Evolutionary conservation across 2,113 vertebrate species (phyloP), one percentile per base, ranked within the genome.

Genomic region (Corvus hawaiiensis): DNA sequence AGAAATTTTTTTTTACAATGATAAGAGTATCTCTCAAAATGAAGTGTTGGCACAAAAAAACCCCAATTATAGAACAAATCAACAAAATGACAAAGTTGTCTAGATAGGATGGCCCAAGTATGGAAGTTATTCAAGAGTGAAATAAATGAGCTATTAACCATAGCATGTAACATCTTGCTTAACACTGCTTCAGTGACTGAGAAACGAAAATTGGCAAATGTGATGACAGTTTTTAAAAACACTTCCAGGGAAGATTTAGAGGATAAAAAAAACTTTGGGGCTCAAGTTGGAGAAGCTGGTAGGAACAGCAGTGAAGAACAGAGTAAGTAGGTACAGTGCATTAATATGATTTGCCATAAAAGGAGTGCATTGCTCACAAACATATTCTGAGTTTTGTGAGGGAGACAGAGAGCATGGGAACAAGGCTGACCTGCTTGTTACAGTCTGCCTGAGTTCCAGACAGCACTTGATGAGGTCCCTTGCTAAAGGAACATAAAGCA

Each of bases 141-240:
- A 92, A 91, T 88, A 93, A 96, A 94, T 27, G 54, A 93, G 75
- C 63, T 92, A 79, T 92, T 96, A 94, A 83, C 46, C 62, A 54
- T 90, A 94, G 79, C 88, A 22, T 93, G 88, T 92, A 93, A 86
- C 63, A 79, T 93, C 90, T 88, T 95, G 94, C 83, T 90, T 92
- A 75, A 90, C 83, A 92, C 54, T 90, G 71, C 94, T 84, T 80
- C 72, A 58, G 85, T 76, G 75, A 54, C 85, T 9, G 13, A 80
- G 92, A 92, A 94, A 80, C 51, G 87, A 58, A 94, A 92, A 46
- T 85, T 93, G 95, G 90, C 92, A 93, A 76, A 93, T 54, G 62
- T 30, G 82, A 58, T 88, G 94, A 83, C 90, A 92, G 88, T 49
- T 90, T 85, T 92, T 73, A 93, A 95, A 91, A 95, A 80, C 82